A percentile compares a stretch with the other conserved stretches of the same genome.
Evolutionary conservation across 2,797 vertebrate genomes (phyloP).

Genomic region (Gymnoscopelus microlampas): DNA sequence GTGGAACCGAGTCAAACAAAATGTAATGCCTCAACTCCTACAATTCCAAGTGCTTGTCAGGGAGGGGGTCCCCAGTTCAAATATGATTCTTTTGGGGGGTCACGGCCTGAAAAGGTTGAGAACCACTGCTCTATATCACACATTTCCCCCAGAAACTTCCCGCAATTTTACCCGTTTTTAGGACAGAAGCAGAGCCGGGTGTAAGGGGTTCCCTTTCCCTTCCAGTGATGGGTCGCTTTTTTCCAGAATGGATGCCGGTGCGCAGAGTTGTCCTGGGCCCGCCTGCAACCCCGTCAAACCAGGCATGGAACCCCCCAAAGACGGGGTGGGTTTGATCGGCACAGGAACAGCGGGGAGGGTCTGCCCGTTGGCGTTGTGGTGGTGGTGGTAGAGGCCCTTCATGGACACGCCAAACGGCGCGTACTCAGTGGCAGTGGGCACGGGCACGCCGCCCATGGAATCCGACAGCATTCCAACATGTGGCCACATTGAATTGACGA

Average conservation of each 20-base stretch:
- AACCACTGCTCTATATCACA: too few relatives aligned
- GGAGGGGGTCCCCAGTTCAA: too few relatives aligned
- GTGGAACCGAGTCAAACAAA: too few relatives aligned
- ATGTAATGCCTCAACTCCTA: too few relatives aligned
- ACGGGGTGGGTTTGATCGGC: slow-evolving; percentile 93
- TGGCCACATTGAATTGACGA: slow-evolving; percentile 95
- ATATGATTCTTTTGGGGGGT: too few relatives aligned
- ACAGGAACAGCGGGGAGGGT: slow-evolving; percentile 92
- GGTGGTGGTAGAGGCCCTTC: slow-evolving; percentile 93
- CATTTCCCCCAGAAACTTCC: slow-evolving; percentile 1
- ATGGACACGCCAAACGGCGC: slow-evolving; percentile 90
- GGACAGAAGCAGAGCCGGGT: slow-evolving; percentile 88
- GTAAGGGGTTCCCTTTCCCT: slow-evolving; percentile 85
- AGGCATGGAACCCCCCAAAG: slow-evolving; percentile 82
- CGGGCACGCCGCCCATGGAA: slow-evolving; percentile 79
- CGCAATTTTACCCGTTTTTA: slow-evolving; percentile 68
- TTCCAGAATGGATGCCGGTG: slow-evolving; percentile 82
- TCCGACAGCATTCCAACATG: slow-evolving; percentile 93
- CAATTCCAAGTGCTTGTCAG: too few relatives aligned
- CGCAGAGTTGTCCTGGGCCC: slow-evolving; percentile 81
- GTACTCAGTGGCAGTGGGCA: slow-evolving; percentile 89
- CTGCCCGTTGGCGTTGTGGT: slow-evolving; percentile 84
- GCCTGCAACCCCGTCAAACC: slow-evolving; percentile 81
- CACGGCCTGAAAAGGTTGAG: too few relatives aligned
- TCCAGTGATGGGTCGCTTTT: slow-evolving; percentile 79